These are phyloP conservation scores for Engystomops pustulosus DNA, from an alignment of 2,113 vertebrate genomes.

Conservation along the genomic window DNA sequence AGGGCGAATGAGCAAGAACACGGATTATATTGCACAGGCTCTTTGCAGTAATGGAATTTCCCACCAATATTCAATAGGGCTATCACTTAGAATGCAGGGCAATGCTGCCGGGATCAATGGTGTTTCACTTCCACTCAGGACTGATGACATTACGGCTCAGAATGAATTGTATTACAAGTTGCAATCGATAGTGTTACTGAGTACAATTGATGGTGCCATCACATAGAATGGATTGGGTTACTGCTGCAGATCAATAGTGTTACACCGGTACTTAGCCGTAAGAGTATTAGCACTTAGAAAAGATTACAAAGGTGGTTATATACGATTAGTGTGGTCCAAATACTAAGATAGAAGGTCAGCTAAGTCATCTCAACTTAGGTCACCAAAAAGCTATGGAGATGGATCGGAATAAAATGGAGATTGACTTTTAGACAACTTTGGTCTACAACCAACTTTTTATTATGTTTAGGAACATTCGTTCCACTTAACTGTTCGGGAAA, in stretches of 20 bases:
- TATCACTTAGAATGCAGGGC: slow-evolving; percentile 47
- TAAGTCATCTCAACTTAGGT: not conserved
- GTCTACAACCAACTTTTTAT: no score
- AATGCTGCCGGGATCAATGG: slow-evolving; percentile 27
- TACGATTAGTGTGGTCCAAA: not conserved
- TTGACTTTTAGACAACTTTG: no score
- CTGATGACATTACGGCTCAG: slow-evolving; percentile 45
- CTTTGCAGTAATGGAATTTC: slow-evolving; percentile 48
- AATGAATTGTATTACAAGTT: slow-evolving; percentile 58
- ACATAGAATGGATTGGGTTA: slow-evolving; percentile 52
- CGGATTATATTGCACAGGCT: slow-evolving; percentile 31
- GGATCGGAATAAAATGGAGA: not conserved
- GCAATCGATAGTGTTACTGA: slow-evolving; percentile 52
- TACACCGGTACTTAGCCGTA: slow-evolving; percentile 42
- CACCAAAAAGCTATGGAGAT: not conserved
- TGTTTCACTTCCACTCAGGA: slow-evolving; percentile 46
- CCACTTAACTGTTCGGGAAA: no score
- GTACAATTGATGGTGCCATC: slow-evolving; percentile 54
- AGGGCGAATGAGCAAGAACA: slow-evolving; percentile 10
- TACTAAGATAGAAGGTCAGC: not conserved
- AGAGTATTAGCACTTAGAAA: slow-evolving; percentile 35
- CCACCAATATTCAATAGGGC: slow-evolving; percentile 48
- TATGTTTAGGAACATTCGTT: no score
- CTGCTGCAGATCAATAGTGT: slow-evolving; percentile 41
- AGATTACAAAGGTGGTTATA: slow-evolving; percentile 29